Base-by-base conservation (phyloP, 2,113 vertebrate genomes). In the Ochotona princeps region DNA sequence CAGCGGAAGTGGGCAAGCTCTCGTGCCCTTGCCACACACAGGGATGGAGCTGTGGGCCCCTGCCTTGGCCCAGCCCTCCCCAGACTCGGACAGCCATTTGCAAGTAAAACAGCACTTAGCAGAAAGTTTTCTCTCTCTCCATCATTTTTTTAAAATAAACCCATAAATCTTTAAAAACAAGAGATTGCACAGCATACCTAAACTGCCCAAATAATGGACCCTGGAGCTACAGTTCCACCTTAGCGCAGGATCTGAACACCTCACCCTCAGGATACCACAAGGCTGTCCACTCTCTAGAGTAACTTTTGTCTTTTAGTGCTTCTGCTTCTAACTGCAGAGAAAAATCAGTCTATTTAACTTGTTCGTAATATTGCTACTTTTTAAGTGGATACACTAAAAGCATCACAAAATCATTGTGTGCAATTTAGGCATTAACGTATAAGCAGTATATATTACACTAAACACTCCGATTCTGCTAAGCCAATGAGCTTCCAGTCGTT, bases 371-470 rank as follows among this genome's bases (percentile, higher is more conserved):
- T 44, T 44, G 38, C 15, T 30, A 47, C 72, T 73, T 90, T 93
- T 85, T 12, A 92, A 92, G 74, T n/a, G 47, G 44, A n/a, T 6
- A 89, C 15, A 85, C 66, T 76, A 91, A 93, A 94, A 90, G 6
- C 25, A 32, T 14, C 87, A 26, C 70, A 67, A 92, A 35, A 82
- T 66, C 44, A 61, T n/a, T 78, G 1, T 28, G 28, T 35, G 5
- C 81, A 94, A 78, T 51, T 94, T 86, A 82, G 66, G 75, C 51
- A 89, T 60, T 76, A 81, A 85, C 47, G 54, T 80, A 8, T 70
- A 65, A 47, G 51, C 38, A 11, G 32, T 75, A 84, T 38, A 78
- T 70, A 67, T 67, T 35, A 57, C 72, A 83, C 49, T 44, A 44
- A 73, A 92, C 87, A 87, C 74, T 54, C 84, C 26, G 15, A 70